Base-by-base conservation (phyloP, 2,113 vertebrate species). In the Elachura formosa region DNA sequence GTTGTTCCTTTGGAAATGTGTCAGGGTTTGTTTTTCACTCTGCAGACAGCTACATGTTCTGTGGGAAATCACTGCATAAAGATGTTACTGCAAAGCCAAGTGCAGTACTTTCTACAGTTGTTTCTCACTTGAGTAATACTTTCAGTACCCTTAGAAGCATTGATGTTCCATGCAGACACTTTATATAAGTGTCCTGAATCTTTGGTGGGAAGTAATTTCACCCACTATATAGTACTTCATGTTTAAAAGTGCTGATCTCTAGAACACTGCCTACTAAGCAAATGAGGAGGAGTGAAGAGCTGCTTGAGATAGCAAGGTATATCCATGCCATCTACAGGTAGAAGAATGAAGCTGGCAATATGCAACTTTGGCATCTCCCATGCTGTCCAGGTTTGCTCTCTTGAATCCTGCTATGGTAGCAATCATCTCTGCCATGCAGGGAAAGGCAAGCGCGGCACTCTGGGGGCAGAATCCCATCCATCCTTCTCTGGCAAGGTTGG, bases 311-410 rank as follows among this genome's bases (percentile, higher is more conserved):
- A 84, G 36, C 38, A 36, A 96, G 82, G 89, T 80, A 36, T 79
- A 74, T 64, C 73, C 84, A 95, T 97, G 96, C 73, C 84, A 97
- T 93, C 90, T 96, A 91, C 89, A 93, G 92, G 87, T 94, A 59
- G 94, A 84, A 95, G 73, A 38, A 61, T 93, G 80, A 90, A 90
- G 63, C 69, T 71, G 67, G 52, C 20, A 77, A 67, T 8, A 10
- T 62, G 59, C 41, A 76, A 14, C 22, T 58, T 49, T 4, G 43
- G 31, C 41, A 38, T 58, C 59, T 62, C 21, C 38, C 1, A 0
- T 1, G 2, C 82, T 29, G 43, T 9, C 75, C 48, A 54, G 21
- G 29, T 49, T 79, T n/a, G 36, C 11, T 12, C 19, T 46, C 45
- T 10, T 2, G 0, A 12, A 23, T 63, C 14, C 15, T 52, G 25